Evolutionary conservation across 2,888 invertebrate genomes (phyloP), one percentile per base, ranked within the genome.

Genomic region (Nasonovia ribisnigri): DNA sequence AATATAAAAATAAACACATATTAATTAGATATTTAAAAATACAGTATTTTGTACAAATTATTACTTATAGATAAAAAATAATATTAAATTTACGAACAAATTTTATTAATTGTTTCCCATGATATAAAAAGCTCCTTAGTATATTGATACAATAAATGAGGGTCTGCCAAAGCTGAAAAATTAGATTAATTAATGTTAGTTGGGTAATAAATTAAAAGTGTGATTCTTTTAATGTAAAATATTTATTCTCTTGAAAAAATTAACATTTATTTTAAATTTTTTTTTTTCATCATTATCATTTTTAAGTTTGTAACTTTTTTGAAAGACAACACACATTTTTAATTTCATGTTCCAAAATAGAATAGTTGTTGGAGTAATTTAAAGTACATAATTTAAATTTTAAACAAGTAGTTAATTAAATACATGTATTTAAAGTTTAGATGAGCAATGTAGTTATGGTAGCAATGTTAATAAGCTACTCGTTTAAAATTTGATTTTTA

Each of bases 101-200:
- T 84, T 90, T 93, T 93, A 93, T 11, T 86, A 42, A 93, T 86
- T 86, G 93, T 90, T 90, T 93, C 93, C 89, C 89, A 86, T 29
- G 93, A 84, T 42, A 93, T 4, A 11, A 48, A 84, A 48, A 86
- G 48, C 10, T 8, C 8, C 8, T 90, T 93, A 3, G 60, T 24
- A 48, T 60, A 48, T 86, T 86, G 60, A 90, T 93, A 90, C n/a
- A 91, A 10, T 43, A 51, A 36, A 46, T 91, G 54, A 29, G 94
- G 92, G 1, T 92, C 88, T 43, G 20, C 20, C 42, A 88, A 92
- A 42, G 67, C 92, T 92, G 48, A 51, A 92, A 92, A 36, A 86
- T 57, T 57, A 57, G 26, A 57, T 46, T 26, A 46, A 24, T n/a
- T n/a, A 48, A 43, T 87, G 16, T 36, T 26, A 36, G 36, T 57